These are phyloP conservation scores for Aselliscus stoliczkanus DNA, from an alignment of 2,797 vertebrate genomes.

Conservation along the genomic window DNA sequence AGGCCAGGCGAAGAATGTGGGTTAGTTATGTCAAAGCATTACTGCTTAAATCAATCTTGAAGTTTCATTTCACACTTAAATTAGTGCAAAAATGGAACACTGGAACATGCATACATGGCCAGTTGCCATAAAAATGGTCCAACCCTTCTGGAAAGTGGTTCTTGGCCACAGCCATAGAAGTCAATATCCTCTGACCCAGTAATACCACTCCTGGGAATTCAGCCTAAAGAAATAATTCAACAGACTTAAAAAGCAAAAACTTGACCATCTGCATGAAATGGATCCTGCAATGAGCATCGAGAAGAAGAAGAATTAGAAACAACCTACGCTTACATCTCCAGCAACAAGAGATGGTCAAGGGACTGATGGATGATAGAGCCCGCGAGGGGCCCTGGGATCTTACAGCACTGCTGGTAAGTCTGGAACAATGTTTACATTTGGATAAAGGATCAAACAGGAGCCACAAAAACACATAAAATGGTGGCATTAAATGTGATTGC, in stretches of 20 bases:
- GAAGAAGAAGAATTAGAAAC: neutral
- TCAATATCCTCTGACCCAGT: slow-evolving; percentile 17
- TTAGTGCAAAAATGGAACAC: neutral
- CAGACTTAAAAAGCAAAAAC: neutral
- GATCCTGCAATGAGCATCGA: neutral
- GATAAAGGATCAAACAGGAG: neutral
- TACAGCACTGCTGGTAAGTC: neutral
- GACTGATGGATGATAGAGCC: neutral
- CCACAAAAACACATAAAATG: neutral
- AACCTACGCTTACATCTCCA: neutral
- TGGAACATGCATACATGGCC: neutral
- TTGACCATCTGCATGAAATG: neutral
- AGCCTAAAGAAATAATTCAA: slow-evolving; percentile 15
- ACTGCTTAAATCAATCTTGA: neutral
- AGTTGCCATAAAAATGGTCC: neutral
- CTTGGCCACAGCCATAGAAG: slow-evolving; percentile 18
- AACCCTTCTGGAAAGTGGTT: slow-evolving; percentile 20
- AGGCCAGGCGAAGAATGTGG: neutral
- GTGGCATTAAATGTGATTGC: neutral
- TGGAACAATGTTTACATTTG: neutral
- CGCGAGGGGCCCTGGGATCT: rapidly evolving
- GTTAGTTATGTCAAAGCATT: neutral
- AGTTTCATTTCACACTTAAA: neutral
- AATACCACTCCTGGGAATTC: slow-evolving; percentile 25
- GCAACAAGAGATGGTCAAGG: neutral